Conservation (phyloP, 2,113 vertebrate species). For the Psammodynastes pulverulentus region DNA sequence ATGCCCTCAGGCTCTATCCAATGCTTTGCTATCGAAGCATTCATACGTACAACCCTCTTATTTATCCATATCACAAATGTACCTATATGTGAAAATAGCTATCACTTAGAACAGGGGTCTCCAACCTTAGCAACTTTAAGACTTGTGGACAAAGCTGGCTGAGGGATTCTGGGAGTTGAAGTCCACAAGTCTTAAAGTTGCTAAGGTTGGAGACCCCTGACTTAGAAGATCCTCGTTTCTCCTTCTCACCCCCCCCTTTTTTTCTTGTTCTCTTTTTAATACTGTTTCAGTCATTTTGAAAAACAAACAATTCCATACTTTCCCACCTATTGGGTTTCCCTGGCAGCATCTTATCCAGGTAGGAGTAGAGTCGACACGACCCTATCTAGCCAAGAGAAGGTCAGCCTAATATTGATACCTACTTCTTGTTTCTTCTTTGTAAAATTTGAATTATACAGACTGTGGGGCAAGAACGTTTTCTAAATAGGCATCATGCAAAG, state of each 20-base stretch:
- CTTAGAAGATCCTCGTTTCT: not conserved
- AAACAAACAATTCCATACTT: not conserved
- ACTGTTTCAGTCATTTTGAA: not conserved
- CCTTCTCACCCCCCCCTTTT: not conserved
- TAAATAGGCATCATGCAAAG: not conserved
- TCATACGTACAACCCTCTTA: not conserved
- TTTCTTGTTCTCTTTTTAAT: not conserved
- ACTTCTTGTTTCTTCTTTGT: not conserved
- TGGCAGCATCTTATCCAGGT: not conserved
- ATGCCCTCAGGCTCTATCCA: not conserved
- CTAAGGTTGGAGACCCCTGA: no score
- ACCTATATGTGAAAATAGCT: not conserved
- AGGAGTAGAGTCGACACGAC: not conserved
- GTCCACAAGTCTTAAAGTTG: no score
- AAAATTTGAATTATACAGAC: not conserved
- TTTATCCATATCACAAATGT: not conserved
- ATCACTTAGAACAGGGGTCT: not conserved
- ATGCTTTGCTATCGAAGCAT: not conserved
- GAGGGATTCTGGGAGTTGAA: no score
- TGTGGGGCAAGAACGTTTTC: not conserved
- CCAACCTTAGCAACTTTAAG: no score
- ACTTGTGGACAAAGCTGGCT: no score
- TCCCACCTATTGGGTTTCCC: not conserved
- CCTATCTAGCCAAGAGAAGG: not conserved
- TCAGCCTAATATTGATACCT: not conserved